A percentile compares a stretch with the other conserved stretches of the same genome.
phyloP scores from a whole-genome alignment of 2,888 invertebrate species.

The Caenorhabditis sp. region DNA sequence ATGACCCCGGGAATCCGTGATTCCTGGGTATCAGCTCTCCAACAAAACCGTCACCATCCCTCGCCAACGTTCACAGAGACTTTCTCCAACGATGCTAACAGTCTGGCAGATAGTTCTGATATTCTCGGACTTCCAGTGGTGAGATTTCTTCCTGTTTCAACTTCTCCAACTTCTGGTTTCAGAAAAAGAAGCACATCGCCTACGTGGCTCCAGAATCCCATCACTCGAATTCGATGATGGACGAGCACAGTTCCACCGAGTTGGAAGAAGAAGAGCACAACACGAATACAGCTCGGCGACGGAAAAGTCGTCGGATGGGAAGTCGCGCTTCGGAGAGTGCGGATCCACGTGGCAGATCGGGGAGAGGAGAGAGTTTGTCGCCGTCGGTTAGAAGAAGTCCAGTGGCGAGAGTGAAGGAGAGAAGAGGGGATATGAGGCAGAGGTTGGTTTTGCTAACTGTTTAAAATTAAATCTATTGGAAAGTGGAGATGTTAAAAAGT shows the following conservation, averaged over 20 bases:
- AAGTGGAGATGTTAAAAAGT: too few species aligned
- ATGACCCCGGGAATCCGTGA: slow-evolving; percentile 83
- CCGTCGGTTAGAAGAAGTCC: slow-evolving; percentile 80
- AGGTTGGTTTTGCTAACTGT: too few species aligned
- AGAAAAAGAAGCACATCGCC: slow-evolving; percentile 82
- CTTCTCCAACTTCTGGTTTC: background rate
- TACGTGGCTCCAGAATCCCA: slow-evolving; percentile 83
- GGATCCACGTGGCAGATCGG: slow-evolving; percentile 46
- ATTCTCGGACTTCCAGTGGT: slow-evolving; percentile 72
- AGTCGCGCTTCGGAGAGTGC: slow-evolving; percentile 47
- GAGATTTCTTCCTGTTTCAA: background rate
- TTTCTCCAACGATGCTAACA: slow-evolving; percentile 77
- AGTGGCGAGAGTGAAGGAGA: slow-evolving; percentile 80
- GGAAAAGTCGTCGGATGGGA: slow-evolving; percentile 59
- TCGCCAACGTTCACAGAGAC: slow-evolving; percentile 81
- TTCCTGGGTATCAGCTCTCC: slow-evolving; percentile 81
- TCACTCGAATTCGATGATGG: slow-evolving; percentile 82
- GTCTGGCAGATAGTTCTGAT: slow-evolving; percentile 80
- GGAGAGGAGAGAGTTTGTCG: slow-evolving; percentile 71
- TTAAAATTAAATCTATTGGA: too few species aligned
- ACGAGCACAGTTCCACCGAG: slow-evolving; percentile 77
- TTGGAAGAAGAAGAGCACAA: slow-evolving; percentile 66
- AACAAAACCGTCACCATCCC: slow-evolving; percentile 78
- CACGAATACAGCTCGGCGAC: slow-evolving; percentile 51
- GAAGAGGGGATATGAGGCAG: slow-evolving; percentile 67